phyloP scores from a whole-genome alignment of 2,113 vertebrate genomes.

The Ovibos moschatus region DNA sequence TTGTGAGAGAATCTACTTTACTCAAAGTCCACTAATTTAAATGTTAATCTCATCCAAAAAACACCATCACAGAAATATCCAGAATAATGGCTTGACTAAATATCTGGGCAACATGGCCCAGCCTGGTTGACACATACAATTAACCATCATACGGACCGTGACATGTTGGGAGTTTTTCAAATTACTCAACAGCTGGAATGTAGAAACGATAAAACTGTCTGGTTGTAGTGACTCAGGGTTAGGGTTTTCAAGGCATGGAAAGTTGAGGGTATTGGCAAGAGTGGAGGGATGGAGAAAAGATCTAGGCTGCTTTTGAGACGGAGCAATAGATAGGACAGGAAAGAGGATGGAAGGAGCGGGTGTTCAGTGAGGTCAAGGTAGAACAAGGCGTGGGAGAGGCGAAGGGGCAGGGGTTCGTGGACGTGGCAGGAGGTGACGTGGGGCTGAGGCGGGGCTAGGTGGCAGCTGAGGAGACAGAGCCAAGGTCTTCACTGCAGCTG shows the following conservation, averaged over 20 bases:
- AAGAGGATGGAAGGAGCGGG: neutral
- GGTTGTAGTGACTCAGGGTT: neutral
- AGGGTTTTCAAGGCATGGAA: neutral
- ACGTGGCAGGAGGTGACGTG: neutral
- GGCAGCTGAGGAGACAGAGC: neutral
- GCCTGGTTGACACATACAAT: neutral
- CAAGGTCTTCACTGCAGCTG: neutral
- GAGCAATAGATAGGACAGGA: too few species aligned
- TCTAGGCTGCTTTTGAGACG: neutral
- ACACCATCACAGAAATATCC: neutral
- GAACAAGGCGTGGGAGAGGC: neutral
- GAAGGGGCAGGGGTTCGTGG: neutral
- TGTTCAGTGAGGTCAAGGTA: neutral
- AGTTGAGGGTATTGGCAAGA: neutral
- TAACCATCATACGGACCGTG: neutral
- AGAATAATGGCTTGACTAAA: neutral
- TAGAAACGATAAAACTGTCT: neutral
- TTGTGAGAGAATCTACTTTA: neutral
- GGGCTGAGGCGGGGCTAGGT: neutral
- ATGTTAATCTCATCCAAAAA: neutral
- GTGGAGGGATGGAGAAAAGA: neutral
- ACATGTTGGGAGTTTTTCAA: neutral
- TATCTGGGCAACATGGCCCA: neutral
- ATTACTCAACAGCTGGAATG: neutral
- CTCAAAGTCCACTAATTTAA: neutral